Conservation (phyloP, 2,113 vertebrate genomes). For the Hemiprocne comata region DNA sequence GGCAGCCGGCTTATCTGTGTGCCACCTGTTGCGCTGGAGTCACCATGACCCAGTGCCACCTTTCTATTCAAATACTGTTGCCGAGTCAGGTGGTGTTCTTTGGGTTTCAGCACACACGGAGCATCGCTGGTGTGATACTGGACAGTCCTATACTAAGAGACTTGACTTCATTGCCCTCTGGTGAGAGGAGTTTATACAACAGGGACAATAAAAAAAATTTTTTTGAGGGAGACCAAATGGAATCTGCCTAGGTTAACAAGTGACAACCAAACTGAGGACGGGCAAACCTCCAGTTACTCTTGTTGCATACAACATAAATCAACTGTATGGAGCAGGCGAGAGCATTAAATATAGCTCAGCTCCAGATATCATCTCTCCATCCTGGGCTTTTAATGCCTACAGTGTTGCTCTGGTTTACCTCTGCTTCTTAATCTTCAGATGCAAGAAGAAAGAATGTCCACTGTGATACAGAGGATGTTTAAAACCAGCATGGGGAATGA, state of each 20-base stretch:
- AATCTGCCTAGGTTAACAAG: neutral
- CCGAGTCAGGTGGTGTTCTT: neutral
- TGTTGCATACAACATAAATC: neutral
- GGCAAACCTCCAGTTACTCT: neutral
- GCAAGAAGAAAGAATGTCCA: neutral
- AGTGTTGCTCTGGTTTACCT: neutral
- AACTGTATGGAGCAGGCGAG: neutral
- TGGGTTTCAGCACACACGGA: neutral
- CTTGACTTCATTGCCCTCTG: constrained; percentile 59
- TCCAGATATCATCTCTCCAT: neutral
- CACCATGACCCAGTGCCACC: constrained; percentile 38
- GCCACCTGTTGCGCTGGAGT: constrained; percentile 45
- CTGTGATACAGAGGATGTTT: neutral
- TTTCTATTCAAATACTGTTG: constrained; percentile 15
- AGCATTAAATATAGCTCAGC: neutral
- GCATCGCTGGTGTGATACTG: neutral
- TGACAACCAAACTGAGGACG: neutral
- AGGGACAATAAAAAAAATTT: neutral
- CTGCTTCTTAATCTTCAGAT: neutral
- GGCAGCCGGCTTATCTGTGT: constrained; percentile 13
- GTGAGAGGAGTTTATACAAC: constrained; percentile 36
- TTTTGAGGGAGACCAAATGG: neutral
- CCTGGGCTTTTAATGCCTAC: neutral
- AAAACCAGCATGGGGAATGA: neutral
- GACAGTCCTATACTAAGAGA: neutral